Conservation (phyloP, 2,888 invertebrate genomes). For the Eupithecia centaureata region DNA sequence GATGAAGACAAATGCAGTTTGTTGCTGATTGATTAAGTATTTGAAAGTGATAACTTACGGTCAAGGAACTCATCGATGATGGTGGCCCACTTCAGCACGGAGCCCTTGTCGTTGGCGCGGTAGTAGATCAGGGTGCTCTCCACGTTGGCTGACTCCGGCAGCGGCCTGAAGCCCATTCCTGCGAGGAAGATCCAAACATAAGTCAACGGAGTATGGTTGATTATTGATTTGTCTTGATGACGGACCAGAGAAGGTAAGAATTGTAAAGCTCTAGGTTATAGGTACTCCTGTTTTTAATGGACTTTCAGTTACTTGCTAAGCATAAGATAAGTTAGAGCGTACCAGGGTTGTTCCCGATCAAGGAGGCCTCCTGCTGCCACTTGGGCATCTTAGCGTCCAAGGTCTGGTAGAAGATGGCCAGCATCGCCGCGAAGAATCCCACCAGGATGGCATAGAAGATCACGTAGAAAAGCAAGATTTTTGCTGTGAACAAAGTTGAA, state of each 20-base stretch:
- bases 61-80: conserved; percentile 90
- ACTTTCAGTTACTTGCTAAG: neutral
- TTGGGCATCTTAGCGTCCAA: conserved; percentile 93
- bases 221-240: neutral
- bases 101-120: conserved; percentile 89
- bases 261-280: neutral
- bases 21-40: neutral
- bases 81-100: conserved; percentile 91
- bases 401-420: conserved; percentile 97
- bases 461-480: conserved; percentile 97
- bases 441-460: conserved; percentile 96
- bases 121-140: conserved; percentile 99
- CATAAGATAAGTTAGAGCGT: conserved; percentile 42
- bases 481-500: conserved; percentile 86
- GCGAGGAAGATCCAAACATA: conserved; percentile 39
- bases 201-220: neutral
- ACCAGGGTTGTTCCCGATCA: conserved; percentile 98
- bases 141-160: conserved; percentile 92
- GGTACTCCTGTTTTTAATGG: neutral
- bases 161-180: conserved; percentile 98
- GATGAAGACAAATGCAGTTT: neutral
- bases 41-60: conserved; percentile 82
- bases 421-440: conserved; percentile 97
- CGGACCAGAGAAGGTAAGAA: neutral
- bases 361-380: conserved; percentile 93